Evolutionary conservation across 2,113 vertebrate species (phyloP).

Genomic region (Leptobrachium ailaonicum): DNA sequence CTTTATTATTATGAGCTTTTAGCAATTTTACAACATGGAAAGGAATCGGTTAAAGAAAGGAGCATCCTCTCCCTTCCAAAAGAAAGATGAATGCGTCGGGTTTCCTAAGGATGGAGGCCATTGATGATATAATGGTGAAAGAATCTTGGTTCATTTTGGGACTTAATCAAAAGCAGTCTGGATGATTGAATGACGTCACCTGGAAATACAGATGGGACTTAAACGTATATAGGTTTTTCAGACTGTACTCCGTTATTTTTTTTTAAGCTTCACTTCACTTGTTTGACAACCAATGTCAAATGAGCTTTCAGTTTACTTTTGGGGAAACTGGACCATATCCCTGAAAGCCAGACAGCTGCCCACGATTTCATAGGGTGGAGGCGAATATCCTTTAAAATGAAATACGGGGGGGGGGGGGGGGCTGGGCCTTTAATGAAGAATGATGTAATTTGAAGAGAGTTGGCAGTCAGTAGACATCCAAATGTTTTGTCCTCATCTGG

Average conservation of each 20-base stretch:
- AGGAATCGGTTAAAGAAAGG: constrained; percentile 19
- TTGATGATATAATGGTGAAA: constrained; percentile 36
- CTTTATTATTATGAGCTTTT: not conserved
- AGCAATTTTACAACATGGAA: not conserved
- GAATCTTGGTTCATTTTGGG: constrained; percentile 15
- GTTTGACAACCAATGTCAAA: not conserved
- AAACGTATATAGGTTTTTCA: not conserved
- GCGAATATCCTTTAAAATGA: not conserved
- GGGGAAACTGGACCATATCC: not conserved
- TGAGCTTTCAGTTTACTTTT: not conserved
- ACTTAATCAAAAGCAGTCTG: constrained; percentile 23
- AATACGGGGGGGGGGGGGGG: not conserved
- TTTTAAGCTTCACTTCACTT: not conserved
- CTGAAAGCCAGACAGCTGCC: not conserved
- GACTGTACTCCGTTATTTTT: not conserved
- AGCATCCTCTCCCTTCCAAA: not conserved
- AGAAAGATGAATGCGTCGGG: constrained; percentile 1
- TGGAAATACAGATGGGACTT: constrained; percentile 10
- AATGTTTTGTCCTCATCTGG: not conserved
- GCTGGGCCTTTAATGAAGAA: not conserved
- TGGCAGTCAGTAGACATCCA: not conserved
- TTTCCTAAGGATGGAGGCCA: constrained; percentile 30
- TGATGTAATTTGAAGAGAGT: not conserved
- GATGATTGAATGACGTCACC: constrained; percentile 43
- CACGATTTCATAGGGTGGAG: not conserved